phyloP scores from a whole-genome alignment of 2,888 invertebrate species.

The Dasypolia templi region DNA sequence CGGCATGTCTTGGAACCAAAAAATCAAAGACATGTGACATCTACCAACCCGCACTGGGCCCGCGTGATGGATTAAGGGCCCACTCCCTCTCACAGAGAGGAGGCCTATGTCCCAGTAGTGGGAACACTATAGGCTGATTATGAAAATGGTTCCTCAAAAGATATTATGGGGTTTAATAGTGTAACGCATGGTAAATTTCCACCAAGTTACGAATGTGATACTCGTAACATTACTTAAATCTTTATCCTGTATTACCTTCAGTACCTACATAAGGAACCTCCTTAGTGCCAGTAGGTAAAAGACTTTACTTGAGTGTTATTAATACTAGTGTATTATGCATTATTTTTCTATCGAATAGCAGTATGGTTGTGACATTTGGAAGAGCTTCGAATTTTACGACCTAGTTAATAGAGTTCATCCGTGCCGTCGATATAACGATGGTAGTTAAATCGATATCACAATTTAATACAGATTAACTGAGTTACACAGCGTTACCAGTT shows the following conservation, averaged over 20 bases:
- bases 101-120: too few species aligned
- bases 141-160: background rate
- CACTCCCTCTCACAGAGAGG: too few species aligned
- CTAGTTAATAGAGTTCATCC: slow-evolving; percentile 19
- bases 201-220: too few species aligned
- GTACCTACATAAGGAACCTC: background rate
- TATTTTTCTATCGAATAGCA: slow-evolving; percentile 15
- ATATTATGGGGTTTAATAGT: background rate
- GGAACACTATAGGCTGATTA: too few species aligned
- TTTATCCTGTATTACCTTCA: background rate
- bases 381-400: slow-evolving; percentile 6
- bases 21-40: too few species aligned
- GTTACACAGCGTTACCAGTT: slow-evolving; percentile 11
- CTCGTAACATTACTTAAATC: background rate
- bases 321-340: slow-evolving; percentile 8
- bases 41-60: too few species aligned
- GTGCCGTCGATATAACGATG: slow-evolving; percentile 17
- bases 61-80: too few species aligned
- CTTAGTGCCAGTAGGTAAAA: background rate
- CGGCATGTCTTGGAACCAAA: too few species aligned
- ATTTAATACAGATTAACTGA: slow-evolving; percentile 50
- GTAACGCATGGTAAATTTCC: background rate
- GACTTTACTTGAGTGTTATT: background rate
- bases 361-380: slow-evolving; percentile 11
- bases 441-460: slow-evolving; percentile 51